Base-by-base conservation (phyloP, 2,113 vertebrate species). In the Pavo muticus region DNA sequence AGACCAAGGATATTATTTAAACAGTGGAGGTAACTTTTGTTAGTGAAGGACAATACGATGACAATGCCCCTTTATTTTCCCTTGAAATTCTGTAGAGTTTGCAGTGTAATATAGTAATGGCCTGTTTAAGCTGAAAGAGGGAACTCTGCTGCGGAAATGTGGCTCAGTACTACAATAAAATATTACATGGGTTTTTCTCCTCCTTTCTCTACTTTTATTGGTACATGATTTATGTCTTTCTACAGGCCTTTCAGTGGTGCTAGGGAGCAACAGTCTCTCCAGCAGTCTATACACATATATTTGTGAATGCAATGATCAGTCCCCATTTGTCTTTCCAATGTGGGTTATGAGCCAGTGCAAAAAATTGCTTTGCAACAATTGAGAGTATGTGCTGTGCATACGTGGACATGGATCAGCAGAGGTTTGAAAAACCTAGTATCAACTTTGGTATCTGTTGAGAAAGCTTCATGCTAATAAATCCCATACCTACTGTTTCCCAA, bases 1-100 rank as follows among this genome's bases (percentile, higher is more conserved):
- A 93, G 87, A 95, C 82, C 14, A 60, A 79, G 30, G 75, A 47
- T 90, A 68, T 77, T 93, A 81, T 95, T 97, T 86, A 91, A 96
- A 91, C 72, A 91, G 72, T 39, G 27, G 90, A 95, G 76, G 90
- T 95, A 95, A 81, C 65, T 90, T 91, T 86, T 86, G 52, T 88
- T 78, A 54, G 75, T 61, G 79, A 95, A 94, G 93, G 91, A 94
- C 85, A 95, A 86, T 71, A 88, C 0, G 56, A 95, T 91, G 90
- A 84, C 88, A 90, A 80, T 64, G 60, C 12, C 40, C 35, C 44
- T 93, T 86, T 91, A 64, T 83, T 91, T 87, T 91, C 60, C 64
- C 82, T 83, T 73, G 65, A 94, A 90, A 91, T 90, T 71, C 18
- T 42, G 32, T 77, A 57, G 68, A 82, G 68, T 85, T 92, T 96